Percentiles rank a stretch among this genome's conserved stretches.
phyloP scores from a whole-genome alignment of 2,797 vertebrate genomes.

The Oreochromis grahami region DNA sequence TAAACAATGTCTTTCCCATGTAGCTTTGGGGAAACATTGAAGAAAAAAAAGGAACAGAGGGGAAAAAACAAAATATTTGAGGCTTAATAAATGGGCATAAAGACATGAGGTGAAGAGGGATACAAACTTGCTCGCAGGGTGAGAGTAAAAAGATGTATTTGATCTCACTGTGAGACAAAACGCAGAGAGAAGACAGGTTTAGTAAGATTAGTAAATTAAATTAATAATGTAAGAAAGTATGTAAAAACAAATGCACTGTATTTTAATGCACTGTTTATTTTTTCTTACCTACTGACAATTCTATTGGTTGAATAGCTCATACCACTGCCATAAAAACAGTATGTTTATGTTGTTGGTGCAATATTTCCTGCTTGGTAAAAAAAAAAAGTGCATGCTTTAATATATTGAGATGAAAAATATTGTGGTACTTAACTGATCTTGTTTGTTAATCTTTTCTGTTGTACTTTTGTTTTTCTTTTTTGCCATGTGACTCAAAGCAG shows the following conservation, averaged over 20 bases:
- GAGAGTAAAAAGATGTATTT: not conserved
- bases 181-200: conserved; percentile 18
- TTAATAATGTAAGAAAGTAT: conserved; percentile 53
- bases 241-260: conserved; percentile 73
- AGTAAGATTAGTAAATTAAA: conserved; percentile 19
- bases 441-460: conserved; percentile 59
- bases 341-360: conserved; percentile 70
- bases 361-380: conserved; percentile 71
- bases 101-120: conserved; percentile 1
- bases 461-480: conserved; percentile 33
- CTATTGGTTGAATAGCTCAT: conserved; percentile 71
- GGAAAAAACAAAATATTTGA: conserved; percentile 28
- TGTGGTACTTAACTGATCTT: conserved; percentile 66
- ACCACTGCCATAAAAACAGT: conserved; percentile 77
- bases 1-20: conserved; percentile 67
- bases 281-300: conserved; percentile 57
- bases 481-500: conserved; percentile 55
- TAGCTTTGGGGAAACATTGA: conserved; percentile 54
- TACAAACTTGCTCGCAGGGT: conserved; percentile 5
- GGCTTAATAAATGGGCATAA: conserved; percentile 31
- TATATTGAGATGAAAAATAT: conserved; percentile 71
- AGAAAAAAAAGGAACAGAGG: conserved; percentile 13
- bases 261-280: conserved; percentile 74
- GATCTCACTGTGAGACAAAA: conserved; percentile 31
- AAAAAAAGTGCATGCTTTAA: conserved; percentile 69